Conservation (phyloP, 2,113 vertebrate genomes). For the Pomatorhinus ruficollis region DNA sequence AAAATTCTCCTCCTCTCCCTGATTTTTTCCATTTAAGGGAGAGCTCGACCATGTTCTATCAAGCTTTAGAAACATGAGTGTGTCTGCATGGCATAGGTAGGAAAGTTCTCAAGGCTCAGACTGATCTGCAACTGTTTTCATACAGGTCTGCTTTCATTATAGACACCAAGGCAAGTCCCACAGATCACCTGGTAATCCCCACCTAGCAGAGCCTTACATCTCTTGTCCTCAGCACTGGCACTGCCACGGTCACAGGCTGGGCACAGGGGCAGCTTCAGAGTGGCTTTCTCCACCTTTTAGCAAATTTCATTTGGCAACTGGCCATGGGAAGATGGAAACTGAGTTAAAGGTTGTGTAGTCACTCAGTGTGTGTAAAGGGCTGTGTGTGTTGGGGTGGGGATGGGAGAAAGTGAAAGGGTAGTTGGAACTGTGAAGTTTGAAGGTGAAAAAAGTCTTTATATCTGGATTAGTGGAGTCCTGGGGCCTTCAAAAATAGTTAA, state of each 20-base stretch:
- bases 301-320: neutral
- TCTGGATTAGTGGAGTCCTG: constrained; percentile 44
- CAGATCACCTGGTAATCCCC: neutral
- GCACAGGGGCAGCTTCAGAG: neutral
- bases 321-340: neutral
- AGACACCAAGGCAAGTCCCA: neutral
- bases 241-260: neutral
- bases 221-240: neutral
- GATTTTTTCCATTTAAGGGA: neutral
- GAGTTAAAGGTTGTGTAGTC: neutral
- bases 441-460: constrained; percentile 49
- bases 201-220: neutral
- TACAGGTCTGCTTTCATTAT: neutral
- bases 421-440: constrained; percentile 28
- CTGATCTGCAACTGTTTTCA: neutral
- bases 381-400: neutral
- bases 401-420: constrained; percentile 19
- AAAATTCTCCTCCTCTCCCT: neutral
- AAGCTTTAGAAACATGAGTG: neutral
- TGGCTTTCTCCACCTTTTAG: neutral
- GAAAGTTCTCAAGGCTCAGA: neutral
- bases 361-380: neutral
- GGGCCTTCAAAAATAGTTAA: constrained; percentile 62
- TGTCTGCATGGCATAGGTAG: neutral
- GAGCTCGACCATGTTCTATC: neutral